Base-by-base conservation (phyloP, 1,140 invertebrate genomes). In the Meloidogyne chitwoodi region DNA sequence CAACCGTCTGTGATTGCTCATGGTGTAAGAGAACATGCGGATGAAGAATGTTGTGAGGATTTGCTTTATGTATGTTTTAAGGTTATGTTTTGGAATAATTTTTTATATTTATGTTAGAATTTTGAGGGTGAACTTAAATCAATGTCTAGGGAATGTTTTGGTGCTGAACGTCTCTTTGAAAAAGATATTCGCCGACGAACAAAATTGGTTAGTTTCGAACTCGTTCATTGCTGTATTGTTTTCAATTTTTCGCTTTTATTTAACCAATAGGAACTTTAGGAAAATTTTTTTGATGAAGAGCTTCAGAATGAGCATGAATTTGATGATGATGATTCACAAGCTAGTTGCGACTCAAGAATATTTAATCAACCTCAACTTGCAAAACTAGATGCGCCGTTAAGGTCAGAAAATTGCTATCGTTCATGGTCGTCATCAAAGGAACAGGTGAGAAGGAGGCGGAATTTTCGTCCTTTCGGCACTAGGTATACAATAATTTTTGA, bases 61-160 rank as follows among this genome's bases (percentile, higher is more conserved):
- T 76, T 74, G n/a, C 76, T 84, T 19, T 77, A 78, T 69, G 72
- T 56, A n/a, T 56, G 19, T 56, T 44, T 44, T n/a, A 56, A 56
- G 3, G 0, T 38, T 56, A 2, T 56, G 19, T n/a, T 56, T n/a
- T 16, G 4, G 5, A 1, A 22, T 0, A 26, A n/a, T 6, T 56
- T 56, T 6, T 16, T 56, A 0, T 16, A 22, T 14, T 70, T 34
- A 29, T 26, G 31, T 27, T n/a, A 56, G 48, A 73, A 85, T 24
- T 87, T 87, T 66, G 73, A 80, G 61, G 77, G 81, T 8, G 85
- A 85, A 62, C 75, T 85, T 41, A 85, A 84, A 26, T 68, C 73
- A 22, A 87, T 85, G 79, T 87, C 80, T 2, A 80, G 81, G 78
- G 73, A 71, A 24, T 85, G 84, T 78, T 85, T 87, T 64, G 84